phyloP scores from a whole-genome alignment of 2,113 vertebrate species.

The Apteryx owenii region DNA sequence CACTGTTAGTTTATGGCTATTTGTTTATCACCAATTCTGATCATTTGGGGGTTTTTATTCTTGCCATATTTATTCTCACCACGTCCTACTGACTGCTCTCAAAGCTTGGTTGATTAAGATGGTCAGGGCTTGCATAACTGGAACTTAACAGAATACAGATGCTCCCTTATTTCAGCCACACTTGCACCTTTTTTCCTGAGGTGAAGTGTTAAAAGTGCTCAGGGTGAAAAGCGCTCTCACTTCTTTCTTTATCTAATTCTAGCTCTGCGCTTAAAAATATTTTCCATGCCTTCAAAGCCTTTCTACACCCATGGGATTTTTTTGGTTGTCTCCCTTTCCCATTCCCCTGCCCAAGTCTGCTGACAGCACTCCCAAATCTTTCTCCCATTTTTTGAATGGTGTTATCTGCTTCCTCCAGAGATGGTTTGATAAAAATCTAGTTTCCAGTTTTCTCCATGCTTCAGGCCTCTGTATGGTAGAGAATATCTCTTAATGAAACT shows the following conservation, averaged over 20 bases:
- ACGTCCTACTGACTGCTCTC: background rate
- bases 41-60: background rate
- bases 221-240: constrained; percentile 34
- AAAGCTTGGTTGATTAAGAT: constrained; percentile 10
- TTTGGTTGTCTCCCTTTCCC: constrained; percentile 34
- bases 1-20: background rate
- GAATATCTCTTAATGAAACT: background rate
- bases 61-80: background rate
- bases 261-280: background rate
- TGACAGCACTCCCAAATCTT: constrained; percentile 38
- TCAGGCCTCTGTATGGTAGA: background rate
- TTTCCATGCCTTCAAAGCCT: constrained; percentile 13
- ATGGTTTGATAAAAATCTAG: constrained; percentile 55
- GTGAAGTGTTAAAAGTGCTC: constrained; percentile 6
- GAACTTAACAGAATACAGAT: constrained; percentile 22
- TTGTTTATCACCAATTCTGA: background rate
- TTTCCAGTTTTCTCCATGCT: constrained; percentile 47
- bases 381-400: constrained; percentile 52
- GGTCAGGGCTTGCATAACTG: constrained; percentile 7
- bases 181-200: background rate
- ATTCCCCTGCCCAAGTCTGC: constrained; percentile 56
- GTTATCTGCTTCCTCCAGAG: constrained; percentile 67
- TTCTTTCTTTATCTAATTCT: constrained; percentile 10
- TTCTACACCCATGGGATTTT: background rate
- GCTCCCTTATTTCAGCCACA: constrained; percentile 37